These are phyloP conservation scores for Pachycephala philippinensis DNA, from an alignment of 2,113 vertebrate genomes.

Conservation along the genomic window DNA sequence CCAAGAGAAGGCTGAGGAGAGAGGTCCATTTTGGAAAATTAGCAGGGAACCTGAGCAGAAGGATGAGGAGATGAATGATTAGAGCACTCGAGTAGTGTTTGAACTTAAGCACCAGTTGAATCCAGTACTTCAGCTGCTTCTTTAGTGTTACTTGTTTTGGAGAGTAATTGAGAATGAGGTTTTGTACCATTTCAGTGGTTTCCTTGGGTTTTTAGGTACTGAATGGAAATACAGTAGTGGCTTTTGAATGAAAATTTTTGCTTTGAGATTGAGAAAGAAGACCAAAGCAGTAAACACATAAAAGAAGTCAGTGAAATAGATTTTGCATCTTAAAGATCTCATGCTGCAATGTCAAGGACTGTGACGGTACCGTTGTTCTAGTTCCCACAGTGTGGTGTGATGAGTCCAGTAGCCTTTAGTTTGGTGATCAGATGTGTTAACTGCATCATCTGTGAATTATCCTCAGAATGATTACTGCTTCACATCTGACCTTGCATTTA, in stretches of 20 bases:
- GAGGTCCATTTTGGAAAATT: neutral
- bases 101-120: neutral
- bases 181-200: neutral
- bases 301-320: neutral
- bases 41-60: neutral
- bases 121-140: neutral
- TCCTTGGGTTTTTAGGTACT: neutral
- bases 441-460: neutral
- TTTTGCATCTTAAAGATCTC: neutral
- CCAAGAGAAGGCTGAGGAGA: neutral
- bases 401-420: neutral
- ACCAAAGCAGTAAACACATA: neutral
- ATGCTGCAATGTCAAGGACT: neutral
- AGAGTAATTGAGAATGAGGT: neutral
- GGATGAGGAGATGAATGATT: neutral
- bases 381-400: neutral
- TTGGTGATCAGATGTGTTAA: neutral
- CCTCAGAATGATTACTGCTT: neutral
- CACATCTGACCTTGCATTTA: neutral
- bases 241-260: neutral
- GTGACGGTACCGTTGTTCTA: neutral
- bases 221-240: neutral
- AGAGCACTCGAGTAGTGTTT: neutral
- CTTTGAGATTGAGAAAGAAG: neutral
- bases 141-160: fast-evolving